Base-by-base conservation (phyloP, 2,113 vertebrate species). In the Lophochroa leadbeateri region DNA sequence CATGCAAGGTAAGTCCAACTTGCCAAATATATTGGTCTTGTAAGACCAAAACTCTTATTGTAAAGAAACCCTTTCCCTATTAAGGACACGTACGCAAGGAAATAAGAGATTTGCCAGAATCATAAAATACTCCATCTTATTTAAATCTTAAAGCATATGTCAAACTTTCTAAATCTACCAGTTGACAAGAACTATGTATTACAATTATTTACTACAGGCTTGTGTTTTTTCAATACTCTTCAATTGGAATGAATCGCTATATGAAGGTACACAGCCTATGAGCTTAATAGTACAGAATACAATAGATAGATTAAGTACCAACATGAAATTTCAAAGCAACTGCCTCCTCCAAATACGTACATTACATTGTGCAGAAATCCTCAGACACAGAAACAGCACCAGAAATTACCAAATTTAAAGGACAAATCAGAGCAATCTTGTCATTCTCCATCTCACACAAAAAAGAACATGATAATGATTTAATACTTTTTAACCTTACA, bases 401-500 rank as follows among this genome's bases (percentile, higher is more conserved):
- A 82, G 49, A 67, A 29, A 63, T 69, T 81, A 57, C 43, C n/a
- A 75, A 81, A 96, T 92, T 70, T 87, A 94, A 94, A 94, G 77
- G 82, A 85, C 17, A 92, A 97, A 87, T 60, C 17, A 81, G 80
- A 97, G 78, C 3, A 17, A 88, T 87, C 58, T 85, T 86, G 50
- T 89, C 67, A 96, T 89, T 83, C 83, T 19, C 35, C 29, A 71
- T 77, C 92, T 88, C 75, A 90, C 74, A 81, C 8, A 91, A 94
- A 93, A 95, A 76, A 94, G 91, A 97, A 94, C 18, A 74, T 1
- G 6, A 74, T 90, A 89, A 97, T 61, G 63, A 96, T 90, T 86
- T 96, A 72, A 87, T 94, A 97, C 65, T 92, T 97, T 96, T 91
- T 8, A 96, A 96, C 44, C 75, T 79, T 65, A 93, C 19, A 69